Evolutionary conservation across 2,888 invertebrate genomes (phyloP), one percentile per base, ranked within the genome.

Genomic region (Rhingia rostrata): DNA sequence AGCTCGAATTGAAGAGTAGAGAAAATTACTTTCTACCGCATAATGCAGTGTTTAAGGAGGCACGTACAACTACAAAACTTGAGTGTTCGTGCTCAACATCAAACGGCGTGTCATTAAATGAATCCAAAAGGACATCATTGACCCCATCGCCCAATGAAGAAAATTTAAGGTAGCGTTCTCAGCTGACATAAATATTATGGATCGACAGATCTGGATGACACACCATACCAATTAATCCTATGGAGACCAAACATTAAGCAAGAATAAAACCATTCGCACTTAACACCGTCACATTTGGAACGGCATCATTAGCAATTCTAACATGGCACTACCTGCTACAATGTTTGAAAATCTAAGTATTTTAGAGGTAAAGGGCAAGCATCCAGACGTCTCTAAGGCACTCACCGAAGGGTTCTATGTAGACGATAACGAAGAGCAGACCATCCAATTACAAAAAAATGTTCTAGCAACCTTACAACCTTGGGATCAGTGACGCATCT

Each of bases 211-310:
- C 14, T 33, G 9, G 33, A 39, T 43, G 45, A 61, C 10, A 43
- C 12, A 2, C 7, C 22, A 2, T 45, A 33, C 7, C 63, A 86
- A 45, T 12, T 79, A 3, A 83, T 80, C 32, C 75, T 64, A 12
- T 86, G 74, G 67, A 64, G 64, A 41, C 30, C 39, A 45, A 61
- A 41, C 12, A 32, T 30, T 30, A 72, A 22, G 73, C 74, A n/a
- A 43, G 39, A 4, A 35, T 86, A n/a, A 73, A 56, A 53, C 70
- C 67, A 12, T 87, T 72, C 43, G 58, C 56, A 10, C 35, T 87
- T 5, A 86, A 84, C 10, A 87, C 87, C 0, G 85, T 83, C 2
- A 86, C 86, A 1, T 87, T 81, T 61, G 86, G 86, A 1, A 86
- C 80, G 1, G 58, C 74, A n/a, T 79, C 78, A 14, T 53, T 83